Conservation (phyloP, 53 echinoderm and acorn worm genomes). For the Echinarachnius parma region DNA sequence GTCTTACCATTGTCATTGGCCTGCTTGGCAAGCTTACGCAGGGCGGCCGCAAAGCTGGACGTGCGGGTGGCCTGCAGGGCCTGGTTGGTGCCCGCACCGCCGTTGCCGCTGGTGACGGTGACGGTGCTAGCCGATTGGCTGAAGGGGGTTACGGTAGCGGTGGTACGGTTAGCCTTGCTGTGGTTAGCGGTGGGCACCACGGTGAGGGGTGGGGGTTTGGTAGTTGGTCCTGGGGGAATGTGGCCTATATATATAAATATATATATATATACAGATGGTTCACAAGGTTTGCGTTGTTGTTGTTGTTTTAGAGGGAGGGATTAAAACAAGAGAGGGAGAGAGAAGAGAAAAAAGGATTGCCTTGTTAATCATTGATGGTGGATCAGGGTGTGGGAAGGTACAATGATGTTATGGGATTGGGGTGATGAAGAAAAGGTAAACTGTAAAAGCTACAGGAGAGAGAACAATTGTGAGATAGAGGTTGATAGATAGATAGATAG, state of each 20-base stretch:
- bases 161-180: slow-evolving; percentile 87
- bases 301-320: no score
- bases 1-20: slow-evolving; percentile 96
- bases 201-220: slow-evolving; percentile 96
- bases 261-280: no score
- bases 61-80: slow-evolving; percentile 96
- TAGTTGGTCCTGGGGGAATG: slow-evolving; percentile 67
- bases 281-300: no score
- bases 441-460: background rate
- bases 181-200: slow-evolving; percentile 73
- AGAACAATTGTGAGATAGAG: background rate
- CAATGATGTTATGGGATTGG: no score
- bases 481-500: background rate
- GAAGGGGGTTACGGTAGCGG: slow-evolving; percentile 96
- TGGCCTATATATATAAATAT: slow-evolving; percentile 55
- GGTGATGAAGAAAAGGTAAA: background rate
- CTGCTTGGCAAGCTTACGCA: slow-evolving; percentile 95
- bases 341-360: background rate
- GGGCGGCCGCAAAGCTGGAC: slow-evolving; percentile 98
- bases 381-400: no score
- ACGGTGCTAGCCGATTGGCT: slow-evolving; percentile 95
- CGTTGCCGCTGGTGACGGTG: slow-evolving; percentile 98
- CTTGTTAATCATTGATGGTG: no score
- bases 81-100: slow-evolving; percentile 72
- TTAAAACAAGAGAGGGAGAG: background rate